Conservation (phyloP, 2,888 invertebrate species). For the Sesia bembeciformis region DNA sequence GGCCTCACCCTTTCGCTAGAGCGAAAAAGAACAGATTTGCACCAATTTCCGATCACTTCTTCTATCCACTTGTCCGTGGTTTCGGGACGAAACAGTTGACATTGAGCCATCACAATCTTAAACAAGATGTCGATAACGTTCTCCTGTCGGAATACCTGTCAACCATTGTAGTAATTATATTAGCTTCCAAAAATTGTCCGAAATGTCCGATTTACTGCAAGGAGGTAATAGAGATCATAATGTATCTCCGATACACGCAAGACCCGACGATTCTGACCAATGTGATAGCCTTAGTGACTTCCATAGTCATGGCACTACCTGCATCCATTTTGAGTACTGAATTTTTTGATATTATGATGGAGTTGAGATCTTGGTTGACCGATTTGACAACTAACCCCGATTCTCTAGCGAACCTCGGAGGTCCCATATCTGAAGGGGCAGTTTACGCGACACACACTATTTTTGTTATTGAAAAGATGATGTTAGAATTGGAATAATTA, state of each 20-base stretch:
- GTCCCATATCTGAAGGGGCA: no score
- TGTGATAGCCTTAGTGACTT: slow-evolving; percentile 79
- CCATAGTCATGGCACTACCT: slow-evolving; percentile 78
- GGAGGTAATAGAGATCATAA: slow-evolving; percentile 80
- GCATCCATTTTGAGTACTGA: slow-evolving; percentile 70
- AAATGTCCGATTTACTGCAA: slow-evolving; percentile 78
- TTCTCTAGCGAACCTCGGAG: no score
- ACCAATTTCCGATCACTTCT: slow-evolving; percentile 84
- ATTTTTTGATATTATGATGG: slow-evolving; percentile 76
- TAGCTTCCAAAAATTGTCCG: slow-evolving; percentile 80
- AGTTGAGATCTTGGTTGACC: slow-evolving; percentile 80
- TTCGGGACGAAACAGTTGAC: slow-evolving; percentile 75
- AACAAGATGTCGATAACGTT: slow-evolving; percentile 78
- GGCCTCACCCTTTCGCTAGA: slow-evolving; percentile 48
- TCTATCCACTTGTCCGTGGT: slow-evolving; percentile 85
- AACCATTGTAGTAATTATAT: slow-evolving; percentile 79
- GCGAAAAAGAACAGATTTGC: slow-evolving; percentile 80
- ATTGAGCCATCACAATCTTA: slow-evolving; percentile 65
- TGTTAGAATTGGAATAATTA: no score
- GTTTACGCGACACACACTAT: no score
- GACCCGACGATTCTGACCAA: slow-evolving; percentile 79
- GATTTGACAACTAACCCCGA: not conserved
- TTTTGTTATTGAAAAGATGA: no score
- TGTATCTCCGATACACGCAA: slow-evolving; percentile 78
- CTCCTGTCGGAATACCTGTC: slow-evolving; percentile 80